phyloP scores from a whole-genome alignment of 2,888 invertebrate genomes.

The Caenorhabditis becei region DNA sequence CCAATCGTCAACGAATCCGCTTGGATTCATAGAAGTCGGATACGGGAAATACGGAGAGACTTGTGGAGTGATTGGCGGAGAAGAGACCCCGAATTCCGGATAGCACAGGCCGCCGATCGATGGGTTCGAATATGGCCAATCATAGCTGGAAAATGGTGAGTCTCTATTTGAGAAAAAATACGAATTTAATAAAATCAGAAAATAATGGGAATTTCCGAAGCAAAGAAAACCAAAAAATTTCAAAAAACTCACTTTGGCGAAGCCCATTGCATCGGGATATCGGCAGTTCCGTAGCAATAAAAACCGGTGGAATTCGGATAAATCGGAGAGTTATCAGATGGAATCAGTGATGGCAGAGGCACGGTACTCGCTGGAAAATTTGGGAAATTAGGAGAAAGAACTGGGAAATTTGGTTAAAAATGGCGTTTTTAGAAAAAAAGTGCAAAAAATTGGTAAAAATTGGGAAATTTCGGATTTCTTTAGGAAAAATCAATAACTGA shows the following conservation, averaged over 20 bases:
- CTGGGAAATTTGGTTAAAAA: too few species aligned
- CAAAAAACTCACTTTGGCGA: constrained; percentile 25
- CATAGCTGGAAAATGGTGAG: constrained; percentile 22
- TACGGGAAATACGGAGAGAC: constrained; percentile 53
- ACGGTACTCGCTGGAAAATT: constrained; percentile 20
- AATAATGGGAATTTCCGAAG: too few species aligned
- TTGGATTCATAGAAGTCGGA: neutral
- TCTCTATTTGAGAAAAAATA: constrained; percentile 7
- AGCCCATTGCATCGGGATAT: constrained; percentile 54
- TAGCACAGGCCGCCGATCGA: constrained; percentile 21
- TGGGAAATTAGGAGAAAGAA: too few species aligned
- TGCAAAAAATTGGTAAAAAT: too few species aligned
- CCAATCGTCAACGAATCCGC: constrained; percentile 44
- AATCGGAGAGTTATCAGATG: constrained; percentile 23
- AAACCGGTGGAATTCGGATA: constrained; percentile 21
- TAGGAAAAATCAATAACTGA: too few species aligned
- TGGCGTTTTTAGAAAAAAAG: too few species aligned
- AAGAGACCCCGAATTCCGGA: constrained; percentile 33
- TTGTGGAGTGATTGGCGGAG: constrained; percentile 42
- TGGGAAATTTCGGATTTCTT: too few species aligned
- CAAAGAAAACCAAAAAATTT: neutral
- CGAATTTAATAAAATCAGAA: neutral
- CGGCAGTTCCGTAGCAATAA: constrained; percentile 39
- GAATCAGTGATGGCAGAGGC: constrained; percentile 3
- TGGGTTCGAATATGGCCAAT: constrained; percentile 23